Base-by-base conservation (phyloP, 2,113 vertebrate species). In the Empidonax alnorum region DNA sequence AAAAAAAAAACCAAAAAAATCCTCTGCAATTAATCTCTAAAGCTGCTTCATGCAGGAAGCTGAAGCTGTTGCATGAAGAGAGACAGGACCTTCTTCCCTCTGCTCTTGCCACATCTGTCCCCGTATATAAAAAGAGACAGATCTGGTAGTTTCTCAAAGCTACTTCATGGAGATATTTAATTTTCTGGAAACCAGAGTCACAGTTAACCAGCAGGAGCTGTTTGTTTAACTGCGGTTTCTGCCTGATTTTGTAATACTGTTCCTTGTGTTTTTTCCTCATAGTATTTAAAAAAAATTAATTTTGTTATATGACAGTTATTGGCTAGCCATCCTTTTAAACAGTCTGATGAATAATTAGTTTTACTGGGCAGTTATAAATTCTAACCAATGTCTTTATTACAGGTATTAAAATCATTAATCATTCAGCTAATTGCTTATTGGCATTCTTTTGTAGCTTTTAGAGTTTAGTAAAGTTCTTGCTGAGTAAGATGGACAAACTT, bases 341-440 rank as follows among this genome's bases (percentile, higher is more conserved):
- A 91, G 23, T 78, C 71, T 73, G 79, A 82, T 93, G 91, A 96
- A 87, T 93, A 95, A 95, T 92, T 95, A 55, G 68, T 75, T 95
- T 95, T 91, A 74, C 35, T 84, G 39, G 72, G 37, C 62, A 93
- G 72, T 94, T 93, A 93, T 90, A 94, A 93, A 92, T 95, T 95
- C 58, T 23, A 71, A 88, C 75, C 74, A 86, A 2, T 91, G 65
- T 95, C 84, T 87, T 94, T 95, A 73, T 77, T 94, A 79, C 62
- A 93, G 82, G 62, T 96, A 94, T 93, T 95, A 95, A 95, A 95
- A 95, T 89, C n/a, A 96, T 96, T 79, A 96, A 93, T 96, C 93
- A 94, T 94, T 95, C 61, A 76, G 77, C 53, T 97, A 95, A 95
- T 96, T 94, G 81, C 88, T 92, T 95, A 84, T 94, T 97, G 93